phyloP scores from a whole-genome alignment of 1,140 invertebrate species.

The Scylla paramamosain region DNA sequence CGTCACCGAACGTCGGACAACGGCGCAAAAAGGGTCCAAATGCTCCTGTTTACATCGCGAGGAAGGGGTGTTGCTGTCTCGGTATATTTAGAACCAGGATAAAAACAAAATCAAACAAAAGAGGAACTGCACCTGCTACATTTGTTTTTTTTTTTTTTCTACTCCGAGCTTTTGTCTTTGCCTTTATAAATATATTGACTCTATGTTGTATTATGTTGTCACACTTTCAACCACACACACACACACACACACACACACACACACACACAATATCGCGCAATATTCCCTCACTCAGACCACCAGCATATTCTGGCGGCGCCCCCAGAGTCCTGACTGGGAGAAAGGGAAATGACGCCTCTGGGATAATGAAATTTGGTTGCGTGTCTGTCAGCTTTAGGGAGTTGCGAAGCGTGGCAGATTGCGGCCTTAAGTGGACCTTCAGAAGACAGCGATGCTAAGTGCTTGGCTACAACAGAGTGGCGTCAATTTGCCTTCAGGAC shows the following conservation, averaged over 20 bases:
- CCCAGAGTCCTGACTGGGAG: neutral
- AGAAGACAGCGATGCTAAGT: neutral
- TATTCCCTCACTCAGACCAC: neutral
- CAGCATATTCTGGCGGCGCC: neutral
- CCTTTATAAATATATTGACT: no score
- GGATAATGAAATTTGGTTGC: neutral
- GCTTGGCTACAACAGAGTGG: neutral
- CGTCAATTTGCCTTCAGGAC: slow-evolving; percentile 1
- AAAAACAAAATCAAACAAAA: no score
- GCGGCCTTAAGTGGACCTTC: neutral
- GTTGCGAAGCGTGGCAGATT: neutral
- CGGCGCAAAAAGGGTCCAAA: neutral
- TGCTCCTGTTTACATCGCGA: neutral
- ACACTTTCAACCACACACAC: no score
- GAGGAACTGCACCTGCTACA: no score
- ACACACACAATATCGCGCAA: neutral
- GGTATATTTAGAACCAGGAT: no score
- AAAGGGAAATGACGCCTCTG: neutral
- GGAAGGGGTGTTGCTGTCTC: no score
- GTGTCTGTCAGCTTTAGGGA: neutral
- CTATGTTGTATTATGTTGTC: no score
- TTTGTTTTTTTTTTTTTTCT: no score
- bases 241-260: slow-evolving; percentile 29
- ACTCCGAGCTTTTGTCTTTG: no score
- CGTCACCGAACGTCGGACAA: neutral